Base-by-base conservation (phyloP, 1,140 invertebrate species). In the Rhopalosiphum maidis region DNA sequence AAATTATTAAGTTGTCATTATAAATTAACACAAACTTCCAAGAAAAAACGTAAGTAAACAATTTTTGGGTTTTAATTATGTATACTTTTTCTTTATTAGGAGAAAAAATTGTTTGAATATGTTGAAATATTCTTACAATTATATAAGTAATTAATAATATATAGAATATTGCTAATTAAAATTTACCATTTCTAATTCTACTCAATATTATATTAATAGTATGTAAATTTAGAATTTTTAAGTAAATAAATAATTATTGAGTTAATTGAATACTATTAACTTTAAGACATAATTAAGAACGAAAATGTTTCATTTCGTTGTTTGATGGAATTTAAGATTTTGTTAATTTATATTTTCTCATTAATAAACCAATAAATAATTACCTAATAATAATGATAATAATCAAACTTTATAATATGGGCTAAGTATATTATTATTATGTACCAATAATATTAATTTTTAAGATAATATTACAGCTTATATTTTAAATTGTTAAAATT, bases 1-100 rank as follows among this genome's bases (percentile, higher is more conserved):
- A 35, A 68, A 90, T 68, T n/a, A 68, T 90, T 90, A 90, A 68
- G 18, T 90, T 90, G 54, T 90, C 30, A 68, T 43, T 68, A n/a
- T 68, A 68, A 68, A 90, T 90, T 90, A 90, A 90, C 54, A n/a
- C 18, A 68, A 60, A 43, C 89, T 68, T 90, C 55, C 41, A 43
- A 51, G 25, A 68, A 55, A 68, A 89, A 43, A 90, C 37, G 89
- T 90, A 37, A 90, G 89, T 90, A 90, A 90, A 30, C 11, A 60
- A 43, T 90, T n/a, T 43, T 41, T 90, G 23, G 55, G 54, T 43
- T 21, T 90, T 60, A 60, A 90, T 90, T 90, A 90, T 90, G 54
- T 90, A 30, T 90, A 89, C 2, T 37, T 54, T 8, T 88, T 89
- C 48, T 35, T 54, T 55, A 43, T 54, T 18, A 90, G 11, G 37